phyloP scores from a whole-genome alignment of 2,797 vertebrate species.

The Onychomys leucogaster region DNA sequence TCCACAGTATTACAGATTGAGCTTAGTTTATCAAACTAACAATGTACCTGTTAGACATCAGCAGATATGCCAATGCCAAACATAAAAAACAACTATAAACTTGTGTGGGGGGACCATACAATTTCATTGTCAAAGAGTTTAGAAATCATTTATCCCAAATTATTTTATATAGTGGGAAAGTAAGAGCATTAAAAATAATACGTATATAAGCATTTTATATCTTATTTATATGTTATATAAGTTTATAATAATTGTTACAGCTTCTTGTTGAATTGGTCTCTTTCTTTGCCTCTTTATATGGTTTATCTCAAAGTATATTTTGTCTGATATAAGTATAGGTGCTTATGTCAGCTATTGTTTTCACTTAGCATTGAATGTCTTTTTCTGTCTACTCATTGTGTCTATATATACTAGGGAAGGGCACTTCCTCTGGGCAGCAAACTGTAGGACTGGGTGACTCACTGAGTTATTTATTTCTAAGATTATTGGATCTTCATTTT shows the following conservation, averaged over 20 bases:
- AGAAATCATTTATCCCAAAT: not conserved
- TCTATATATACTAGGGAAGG: not conserved
- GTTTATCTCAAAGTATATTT: not conserved
- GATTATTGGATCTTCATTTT: not conserved
- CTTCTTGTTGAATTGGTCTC: not conserved
- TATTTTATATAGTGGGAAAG: not conserved
- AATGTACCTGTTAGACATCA: not conserved
- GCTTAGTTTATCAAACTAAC: not conserved
- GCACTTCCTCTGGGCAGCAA: not conserved
- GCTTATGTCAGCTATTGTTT: not conserved
- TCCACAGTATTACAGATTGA: not conserved
- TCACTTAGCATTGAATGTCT: not conserved
- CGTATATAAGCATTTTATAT: not conserved
- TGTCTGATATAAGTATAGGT: not conserved
- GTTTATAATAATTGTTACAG: not conserved
- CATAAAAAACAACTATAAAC: not conserved
- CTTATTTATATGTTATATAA: not conserved
- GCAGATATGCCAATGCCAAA: not conserved
- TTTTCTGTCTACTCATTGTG: not conserved
- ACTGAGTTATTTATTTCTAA: not conserved
- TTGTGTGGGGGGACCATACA: not conserved
- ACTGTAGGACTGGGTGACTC: not conserved
- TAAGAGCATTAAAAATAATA: not conserved
- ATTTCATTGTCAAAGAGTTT: conserved; percentile 7
- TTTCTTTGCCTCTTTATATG: not conserved